Evolutionary conservation across 2,888 invertebrate genomes (phyloP).

Genomic region (Drepana falcataria): DNA sequence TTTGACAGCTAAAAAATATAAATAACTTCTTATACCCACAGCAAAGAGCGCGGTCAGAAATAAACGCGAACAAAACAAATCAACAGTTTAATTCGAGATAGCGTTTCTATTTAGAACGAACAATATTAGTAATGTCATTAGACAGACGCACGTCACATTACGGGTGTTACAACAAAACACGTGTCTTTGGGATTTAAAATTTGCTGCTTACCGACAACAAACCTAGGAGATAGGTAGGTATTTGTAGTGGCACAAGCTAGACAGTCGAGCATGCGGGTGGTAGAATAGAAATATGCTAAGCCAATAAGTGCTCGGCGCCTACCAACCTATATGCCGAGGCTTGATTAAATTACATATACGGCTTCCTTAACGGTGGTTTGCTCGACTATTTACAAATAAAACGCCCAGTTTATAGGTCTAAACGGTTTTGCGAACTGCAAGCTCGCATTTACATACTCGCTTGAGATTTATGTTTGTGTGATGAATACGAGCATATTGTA

Average conservation of each 20-base stretch:
- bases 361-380: conserved; percentile 47
- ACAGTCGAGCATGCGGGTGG: neutral
- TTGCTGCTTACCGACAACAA: no score
- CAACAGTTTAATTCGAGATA: neutral
- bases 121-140: neutral
- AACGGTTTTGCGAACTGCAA: no score
- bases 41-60: neutral
- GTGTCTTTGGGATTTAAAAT: neutral
- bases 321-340: conserved; percentile 41
- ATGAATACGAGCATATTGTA: no score
- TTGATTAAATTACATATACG: conserved; percentile 39
- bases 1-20: neutral
- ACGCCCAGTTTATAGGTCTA: no score
- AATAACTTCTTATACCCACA: neutral
- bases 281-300: conserved; percentile 32
- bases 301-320: conserved; percentile 54
- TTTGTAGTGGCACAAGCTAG: neutral
- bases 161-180: neutral
- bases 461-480: no score
- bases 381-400: conserved; percentile 13
- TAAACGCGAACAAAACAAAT: neutral
- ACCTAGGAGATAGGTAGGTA: no score
- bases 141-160: neutral
- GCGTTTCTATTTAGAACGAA: neutral
- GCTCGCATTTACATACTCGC: no score